Conservation (phyloP, 2,113 vertebrate species). For the Pyrgilauda ruficollis region DNA sequence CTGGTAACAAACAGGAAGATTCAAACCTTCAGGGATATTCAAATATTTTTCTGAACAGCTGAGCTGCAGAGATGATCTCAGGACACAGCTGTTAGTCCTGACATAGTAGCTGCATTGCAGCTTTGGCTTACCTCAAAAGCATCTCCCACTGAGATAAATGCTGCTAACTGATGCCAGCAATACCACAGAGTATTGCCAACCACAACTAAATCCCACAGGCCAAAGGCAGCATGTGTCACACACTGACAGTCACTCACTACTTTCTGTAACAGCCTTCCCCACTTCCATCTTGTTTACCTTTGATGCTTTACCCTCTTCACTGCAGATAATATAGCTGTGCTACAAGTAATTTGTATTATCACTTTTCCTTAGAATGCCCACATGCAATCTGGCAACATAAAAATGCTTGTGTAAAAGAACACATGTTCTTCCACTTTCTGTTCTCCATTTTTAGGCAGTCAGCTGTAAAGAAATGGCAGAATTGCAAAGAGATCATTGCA, state of each 20-base stretch:
- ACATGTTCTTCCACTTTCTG: neutral
- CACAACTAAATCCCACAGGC: neutral
- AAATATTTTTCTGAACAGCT: neutral
- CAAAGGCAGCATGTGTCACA: neutral
- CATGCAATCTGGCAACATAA: neutral
- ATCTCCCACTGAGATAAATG: neutral
- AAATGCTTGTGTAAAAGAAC: neutral
- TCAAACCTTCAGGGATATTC: neutral
- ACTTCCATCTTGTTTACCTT: neutral
- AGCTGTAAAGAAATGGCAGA: neutral
- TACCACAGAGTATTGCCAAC: neutral
- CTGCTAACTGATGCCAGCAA: neutral
- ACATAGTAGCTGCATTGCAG: neutral
- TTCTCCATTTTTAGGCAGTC: neutral
- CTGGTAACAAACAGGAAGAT: neutral
- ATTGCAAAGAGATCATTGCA: neutral
- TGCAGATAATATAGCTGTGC: neutral
- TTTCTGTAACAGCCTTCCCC: neutral
- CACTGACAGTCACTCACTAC: neutral
- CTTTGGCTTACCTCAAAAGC: conserved; percentile 5
- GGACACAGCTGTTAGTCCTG: neutral
- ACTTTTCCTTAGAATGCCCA: neutral
- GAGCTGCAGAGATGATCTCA: neutral
- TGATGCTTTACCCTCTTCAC: neutral
- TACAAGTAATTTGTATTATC: neutral